Conservation (phyloP, 2,113 vertebrate species). For the Malurus elegans region DNA sequence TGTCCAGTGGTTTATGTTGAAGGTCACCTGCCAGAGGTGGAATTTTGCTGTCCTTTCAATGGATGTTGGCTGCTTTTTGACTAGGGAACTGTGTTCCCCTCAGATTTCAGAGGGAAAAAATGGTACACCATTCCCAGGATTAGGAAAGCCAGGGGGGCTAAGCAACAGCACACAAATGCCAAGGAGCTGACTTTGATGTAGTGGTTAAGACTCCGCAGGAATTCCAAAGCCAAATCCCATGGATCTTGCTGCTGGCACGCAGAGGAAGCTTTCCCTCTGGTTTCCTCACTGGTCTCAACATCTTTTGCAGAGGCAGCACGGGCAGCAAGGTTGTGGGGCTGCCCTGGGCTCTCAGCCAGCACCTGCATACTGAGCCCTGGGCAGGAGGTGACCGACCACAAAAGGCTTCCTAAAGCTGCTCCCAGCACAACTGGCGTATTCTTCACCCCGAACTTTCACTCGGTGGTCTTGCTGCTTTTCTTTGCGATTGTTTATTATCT, state of each 20-base stretch:
- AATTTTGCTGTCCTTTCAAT: background rate
- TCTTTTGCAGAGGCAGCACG: background rate
- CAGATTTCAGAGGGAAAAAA: background rate
- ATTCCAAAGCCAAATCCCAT: conserved; percentile 2
- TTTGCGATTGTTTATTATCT: background rate
- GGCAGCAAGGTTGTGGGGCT: background rate
- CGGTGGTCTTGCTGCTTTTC: background rate
- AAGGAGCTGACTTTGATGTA: conserved; percentile 7
- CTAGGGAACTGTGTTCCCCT: background rate
- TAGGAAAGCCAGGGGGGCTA: background rate
- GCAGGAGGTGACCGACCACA: background rate
- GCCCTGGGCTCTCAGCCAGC: background rate
- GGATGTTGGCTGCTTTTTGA: background rate
- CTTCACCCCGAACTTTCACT: background rate
- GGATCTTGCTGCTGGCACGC: background rate
- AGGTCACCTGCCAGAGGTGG: background rate
- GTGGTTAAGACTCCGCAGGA: background rate
- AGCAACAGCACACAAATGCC: background rate
- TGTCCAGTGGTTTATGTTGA: background rate
- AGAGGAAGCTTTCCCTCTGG: background rate
- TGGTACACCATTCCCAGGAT: background rate
- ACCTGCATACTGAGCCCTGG: background rate
- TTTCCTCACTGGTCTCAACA: background rate
- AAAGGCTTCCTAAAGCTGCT: background rate
- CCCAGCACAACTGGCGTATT: background rate